These are phyloP conservation scores for Tautogolabrus adspersus DNA, from an alignment of 2,113 vertebrate species.

Conservation along the genomic window DNA sequence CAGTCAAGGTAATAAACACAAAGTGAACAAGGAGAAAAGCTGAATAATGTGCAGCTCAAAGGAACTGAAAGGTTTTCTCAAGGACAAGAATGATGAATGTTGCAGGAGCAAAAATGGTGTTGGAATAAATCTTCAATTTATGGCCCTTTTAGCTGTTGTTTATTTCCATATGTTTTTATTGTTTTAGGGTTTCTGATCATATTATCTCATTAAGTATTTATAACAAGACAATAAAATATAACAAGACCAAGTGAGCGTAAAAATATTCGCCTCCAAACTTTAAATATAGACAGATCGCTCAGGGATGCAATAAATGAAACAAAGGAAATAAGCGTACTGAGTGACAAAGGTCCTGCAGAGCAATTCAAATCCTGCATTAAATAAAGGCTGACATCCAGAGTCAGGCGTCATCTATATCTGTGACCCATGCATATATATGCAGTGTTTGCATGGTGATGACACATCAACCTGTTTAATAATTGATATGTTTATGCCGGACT, in stretches of 20 bases:
- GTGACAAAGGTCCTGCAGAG: slow-evolving; percentile 48
- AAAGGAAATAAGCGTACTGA: slow-evolving; percentile 49
- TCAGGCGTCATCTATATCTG: slow-evolving; percentile 2
- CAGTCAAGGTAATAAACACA: background rate
- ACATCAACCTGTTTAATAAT: slow-evolving; percentile 58
- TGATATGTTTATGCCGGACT: slow-evolving; percentile 45
- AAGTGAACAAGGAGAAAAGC: background rate
- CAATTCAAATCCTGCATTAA: slow-evolving; percentile 27
- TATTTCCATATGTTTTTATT: slow-evolving; percentile 3
- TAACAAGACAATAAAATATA: slow-evolving; percentile 31
- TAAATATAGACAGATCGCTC: slow-evolving; percentile 69
- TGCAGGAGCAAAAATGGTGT: background rate
- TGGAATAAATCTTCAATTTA: background rate
- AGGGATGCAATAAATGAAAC: slow-evolving; percentile 70
- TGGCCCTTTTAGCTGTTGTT: slow-evolving; percentile 1
- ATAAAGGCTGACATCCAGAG: slow-evolving; percentile 23
- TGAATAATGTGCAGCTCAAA: background rate
- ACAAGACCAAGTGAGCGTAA: slow-evolving; percentile 28
- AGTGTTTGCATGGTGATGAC: slow-evolving; percentile 11
- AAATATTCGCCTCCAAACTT: slow-evolving; percentile 52
- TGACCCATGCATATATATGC: slow-evolving; percentile 26
- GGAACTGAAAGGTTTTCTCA: background rate
- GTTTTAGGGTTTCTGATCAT: slow-evolving; percentile 24
- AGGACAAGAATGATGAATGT: background rate
- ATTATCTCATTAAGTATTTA: slow-evolving; percentile 66